A percentile compares a stretch with the other conserved stretches of the same genome.
Evolutionary conservation across 1,140 invertebrate species (phyloP).

Genomic region (Nomia melanderi): DNA sequence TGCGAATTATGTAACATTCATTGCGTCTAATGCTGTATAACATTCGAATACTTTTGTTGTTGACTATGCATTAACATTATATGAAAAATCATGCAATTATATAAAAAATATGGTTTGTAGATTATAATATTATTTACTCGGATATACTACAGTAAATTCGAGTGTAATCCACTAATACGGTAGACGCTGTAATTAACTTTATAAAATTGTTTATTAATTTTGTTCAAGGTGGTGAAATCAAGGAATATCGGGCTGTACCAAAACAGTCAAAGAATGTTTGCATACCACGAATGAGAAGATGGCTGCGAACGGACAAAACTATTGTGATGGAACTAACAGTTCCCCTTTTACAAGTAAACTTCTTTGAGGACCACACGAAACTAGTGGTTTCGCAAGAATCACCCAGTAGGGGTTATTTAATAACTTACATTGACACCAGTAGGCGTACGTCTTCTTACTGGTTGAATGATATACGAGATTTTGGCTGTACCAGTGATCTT

Average conservation of each 20-base stretch:
- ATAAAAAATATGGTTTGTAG: too few relatives aligned
- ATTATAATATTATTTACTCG: too few relatives aligned
- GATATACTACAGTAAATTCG: too few relatives aligned
- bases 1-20: too few relatives aligned
- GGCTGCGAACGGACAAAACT: conserved; percentile 88
- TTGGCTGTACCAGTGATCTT: conserved; percentile 83
- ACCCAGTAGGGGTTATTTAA: conserved; percentile 77
- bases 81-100: too few relatives aligned
- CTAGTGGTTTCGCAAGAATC: conserved; percentile 86
- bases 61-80: too few relatives aligned
- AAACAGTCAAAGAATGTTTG: conserved; percentile 80
- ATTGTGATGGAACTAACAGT: conserved; percentile 86
- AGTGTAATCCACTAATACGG: too few relatives aligned
- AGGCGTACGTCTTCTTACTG: conserved; percentile 83
- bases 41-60: too few relatives aligned
- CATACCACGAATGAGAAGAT: conserved; percentile 86
- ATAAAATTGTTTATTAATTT: not conserved
- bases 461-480: conserved; percentile 82
- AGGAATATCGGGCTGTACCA: conserved; percentile 77
- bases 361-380: conserved; percentile 90
- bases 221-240: conserved; percentile 79
- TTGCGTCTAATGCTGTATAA: too few relatives aligned
- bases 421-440: conserved; percentile 87
- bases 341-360: conserved; percentile 85
- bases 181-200: not conserved